Evolutionary conservation across 1,140 invertebrate species (phyloP).

Genomic region (Diabrotica undecimpunctata): DNA sequence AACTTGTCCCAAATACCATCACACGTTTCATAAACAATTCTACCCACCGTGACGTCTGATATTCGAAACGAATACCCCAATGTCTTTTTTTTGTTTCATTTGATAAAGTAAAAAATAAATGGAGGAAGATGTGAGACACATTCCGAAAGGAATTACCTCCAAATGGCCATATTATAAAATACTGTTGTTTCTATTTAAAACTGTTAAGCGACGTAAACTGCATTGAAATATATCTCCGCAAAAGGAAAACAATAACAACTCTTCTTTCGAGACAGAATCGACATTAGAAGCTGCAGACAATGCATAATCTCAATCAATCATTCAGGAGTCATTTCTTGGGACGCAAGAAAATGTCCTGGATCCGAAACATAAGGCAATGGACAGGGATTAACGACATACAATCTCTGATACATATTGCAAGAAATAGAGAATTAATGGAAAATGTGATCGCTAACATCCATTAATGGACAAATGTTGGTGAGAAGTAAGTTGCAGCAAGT

Average conservation of each 20-base stretch:
- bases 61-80: slow-evolving; percentile 21
- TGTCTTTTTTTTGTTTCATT: too few species aligned
- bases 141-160: slow-evolving; percentile 22
- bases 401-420: too few species aligned
- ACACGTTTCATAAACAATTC: too few species aligned
- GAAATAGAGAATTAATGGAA: too few species aligned
- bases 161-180: slow-evolving; percentile 21
- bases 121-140: slow-evolving; percentile 18
- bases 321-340: too few species aligned
- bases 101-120: slow-evolving; percentile 20
- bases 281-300: slow-evolving; percentile 11
- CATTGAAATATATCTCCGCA: slow-evolving; percentile 16
- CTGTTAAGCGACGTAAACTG: slow-evolving; percentile 16
- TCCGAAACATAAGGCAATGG: too few species aligned
- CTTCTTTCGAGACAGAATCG: slow-evolving; percentile 13
- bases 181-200: slow-evolving; percentile 15
- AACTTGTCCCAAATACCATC: slow-evolving; percentile 42
- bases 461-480: too few species aligned
- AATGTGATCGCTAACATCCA: too few species aligned
- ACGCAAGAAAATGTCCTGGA: too few species aligned
- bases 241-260: slow-evolving; percentile 13
- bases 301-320: slow-evolving; percentile 9
- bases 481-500: too few species aligned
- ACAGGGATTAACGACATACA: too few species aligned
- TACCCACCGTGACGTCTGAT: slow-evolving; percentile 26